Evolutionary conservation across 2,888 invertebrate species (phyloP).

Genomic region (Mystacides longicornis): DNA sequence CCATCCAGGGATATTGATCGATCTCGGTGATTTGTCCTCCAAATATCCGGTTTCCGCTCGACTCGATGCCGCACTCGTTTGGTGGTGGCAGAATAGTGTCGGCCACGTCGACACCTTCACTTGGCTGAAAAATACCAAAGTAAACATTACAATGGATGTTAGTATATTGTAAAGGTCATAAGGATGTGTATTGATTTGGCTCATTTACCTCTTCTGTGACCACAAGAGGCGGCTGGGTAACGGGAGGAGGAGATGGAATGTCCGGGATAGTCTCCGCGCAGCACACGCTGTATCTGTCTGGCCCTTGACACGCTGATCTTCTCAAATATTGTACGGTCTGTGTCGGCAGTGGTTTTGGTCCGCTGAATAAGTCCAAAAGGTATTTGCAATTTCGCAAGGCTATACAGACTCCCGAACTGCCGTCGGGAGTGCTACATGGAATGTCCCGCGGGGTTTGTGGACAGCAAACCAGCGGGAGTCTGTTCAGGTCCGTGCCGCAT

Average conservation of each 20-base stretch:
- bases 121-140: not conserved
- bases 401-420: slow-evolving; percentile 14
- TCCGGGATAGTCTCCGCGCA: slow-evolving; percentile 28
- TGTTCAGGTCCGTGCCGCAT: slow-evolving; percentile 9
- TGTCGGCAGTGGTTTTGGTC: slow-evolving; percentile 18
- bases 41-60: slow-evolving; percentile 28
- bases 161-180: not conserved
- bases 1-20: slow-evolving; percentile 51
- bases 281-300: slow-evolving; percentile 34
- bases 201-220: not conserved
- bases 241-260: not conserved
- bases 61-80: slow-evolving; percentile 16
- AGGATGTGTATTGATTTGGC: not conserved
- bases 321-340: slow-evolving; percentile 19
- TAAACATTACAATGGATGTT: not conserved
- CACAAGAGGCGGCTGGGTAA: not conserved
- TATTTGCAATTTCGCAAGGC: slow-evolving; percentile 20
- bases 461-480: slow-evolving; percentile 30
- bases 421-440: slow-evolving; percentile 17
- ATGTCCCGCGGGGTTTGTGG: not conserved
- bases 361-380: slow-evolving; percentile 28
- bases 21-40: slow-evolving; percentile 38
- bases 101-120: not conserved
- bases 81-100: slow-evolving; percentile 14
- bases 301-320: slow-evolving; percentile 30